Percentiles rank a stretch among this genome's conserved stretches.
Evolutionary conservation across 2,888 invertebrate genomes (phyloP).

Genomic region (Ditylenchus weischeri): DNA sequence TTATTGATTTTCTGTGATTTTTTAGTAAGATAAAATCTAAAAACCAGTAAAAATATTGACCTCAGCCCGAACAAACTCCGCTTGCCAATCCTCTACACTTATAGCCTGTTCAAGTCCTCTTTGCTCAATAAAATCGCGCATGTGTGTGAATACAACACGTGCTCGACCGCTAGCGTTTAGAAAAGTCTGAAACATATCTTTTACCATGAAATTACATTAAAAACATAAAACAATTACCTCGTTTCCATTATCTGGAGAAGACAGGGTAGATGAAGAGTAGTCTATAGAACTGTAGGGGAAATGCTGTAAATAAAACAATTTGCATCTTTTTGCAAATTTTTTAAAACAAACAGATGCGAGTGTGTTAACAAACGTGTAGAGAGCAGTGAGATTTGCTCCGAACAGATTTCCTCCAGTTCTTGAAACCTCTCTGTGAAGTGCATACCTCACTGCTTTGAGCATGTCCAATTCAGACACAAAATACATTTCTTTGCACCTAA

Average conservation of each 20-base stretch:
- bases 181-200: slow-evolving; percentile 13
- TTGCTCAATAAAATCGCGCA: slow-evolving; percentile 47
- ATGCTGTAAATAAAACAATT: slow-evolving; percentile 22
- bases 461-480: slow-evolving; percentile 56
- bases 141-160: slow-evolving; percentile 38
- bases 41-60: slow-evolving; percentile 23
- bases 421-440: slow-evolving; percentile 39
- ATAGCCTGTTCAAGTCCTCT: slow-evolving; percentile 40
- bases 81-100: slow-evolving; percentile 47
- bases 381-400: slow-evolving; percentile 53
- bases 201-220: too few species aligned
- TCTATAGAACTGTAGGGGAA: slow-evolving; percentile 32
- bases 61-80: slow-evolving; percentile 51
- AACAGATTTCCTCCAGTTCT: slow-evolving; percentile 41
- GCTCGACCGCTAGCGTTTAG: slow-evolving; percentile 38
- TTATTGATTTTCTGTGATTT: too few species aligned
- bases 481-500: slow-evolving; percentile 46
- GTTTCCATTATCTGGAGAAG: slow-evolving; percentile 16
- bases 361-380: slow-evolving; percentile 48
- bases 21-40: background rate
- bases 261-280: slow-evolving; percentile 6
- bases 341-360: slow-evolving; percentile 39
- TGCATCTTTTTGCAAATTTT: background rate
- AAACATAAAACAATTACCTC: background rate
- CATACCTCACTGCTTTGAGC: slow-evolving; percentile 53